Percentiles rank a stretch among this genome's conserved stretches.
Evolutionary conservation across 2,113 vertebrate species (phyloP).

Genomic region (Rhinichthys klamathensis): DNA sequence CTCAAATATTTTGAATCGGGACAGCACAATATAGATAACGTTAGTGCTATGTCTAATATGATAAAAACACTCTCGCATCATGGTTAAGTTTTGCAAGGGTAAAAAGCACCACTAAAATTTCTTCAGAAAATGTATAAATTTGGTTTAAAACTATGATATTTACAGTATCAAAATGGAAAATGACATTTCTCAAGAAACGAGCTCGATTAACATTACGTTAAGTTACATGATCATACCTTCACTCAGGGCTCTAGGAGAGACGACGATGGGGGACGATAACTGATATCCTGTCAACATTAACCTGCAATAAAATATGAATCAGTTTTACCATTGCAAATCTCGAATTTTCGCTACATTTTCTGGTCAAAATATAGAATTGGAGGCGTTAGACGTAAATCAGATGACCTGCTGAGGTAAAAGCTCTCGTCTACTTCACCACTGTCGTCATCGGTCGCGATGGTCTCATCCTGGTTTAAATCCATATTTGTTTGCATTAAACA

Average conservation of each 20-base stretch:
- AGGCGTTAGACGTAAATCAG: background rate
- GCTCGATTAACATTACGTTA: background rate
- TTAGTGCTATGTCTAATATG: too few relatives aligned
- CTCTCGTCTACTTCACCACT: slow-evolving; percentile 41
- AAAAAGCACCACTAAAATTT: background rate
- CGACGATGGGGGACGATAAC: background rate
- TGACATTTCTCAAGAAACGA: background rate
- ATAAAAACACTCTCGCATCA: too few relatives aligned
- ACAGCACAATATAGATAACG: too few relatives aligned
- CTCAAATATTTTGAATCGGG: too few relatives aligned
- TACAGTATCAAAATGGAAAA: background rate
- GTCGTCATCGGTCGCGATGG: slow-evolving; percentile 43
- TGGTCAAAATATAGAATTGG: background rate
- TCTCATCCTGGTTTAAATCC: slow-evolving; percentile 14
- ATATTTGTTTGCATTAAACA: background rate
- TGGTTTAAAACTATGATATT: background rate
- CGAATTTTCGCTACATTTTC: background rate
- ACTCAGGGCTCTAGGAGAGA: background rate
- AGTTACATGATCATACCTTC: background rate
- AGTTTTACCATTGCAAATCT: background rate
- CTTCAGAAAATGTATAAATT: background rate
- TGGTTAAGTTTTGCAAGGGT: too few relatives aligned
- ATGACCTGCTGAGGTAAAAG: slow-evolving; percentile 51
- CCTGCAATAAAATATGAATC: background rate
- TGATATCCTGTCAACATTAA: slow-evolving; percentile 16